Evolutionary conservation across 2,113 vertebrate genomes (phyloP).

Genomic region (Lates calcarifer): DNA sequence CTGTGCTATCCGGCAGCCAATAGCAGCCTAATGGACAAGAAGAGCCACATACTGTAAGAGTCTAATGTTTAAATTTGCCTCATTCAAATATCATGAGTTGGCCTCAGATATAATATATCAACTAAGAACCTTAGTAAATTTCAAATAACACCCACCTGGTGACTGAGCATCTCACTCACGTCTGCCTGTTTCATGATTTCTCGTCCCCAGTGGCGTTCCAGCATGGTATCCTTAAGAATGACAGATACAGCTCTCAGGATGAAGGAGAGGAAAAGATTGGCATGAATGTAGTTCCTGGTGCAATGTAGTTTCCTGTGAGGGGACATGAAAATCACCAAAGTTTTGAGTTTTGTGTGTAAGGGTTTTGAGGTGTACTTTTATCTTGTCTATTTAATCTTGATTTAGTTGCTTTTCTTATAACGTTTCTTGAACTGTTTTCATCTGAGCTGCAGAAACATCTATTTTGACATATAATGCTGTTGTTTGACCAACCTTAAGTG

Average conservation of each 20-base stretch:
- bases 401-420: neutral
- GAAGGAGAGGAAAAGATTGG: constrained; percentile 89
- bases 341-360: neutral
- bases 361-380: too few species aligned
- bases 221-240: constrained; percentile 86
- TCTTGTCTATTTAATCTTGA: neutral
- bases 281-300: constrained; percentile 85
- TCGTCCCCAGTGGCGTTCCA: constrained; percentile 84
- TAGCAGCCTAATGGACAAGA: constrained; percentile 76
- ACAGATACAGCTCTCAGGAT: constrained; percentile 87
- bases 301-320: constrained; percentile 86
- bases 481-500: neutral
- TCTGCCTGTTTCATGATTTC: constrained; percentile 81
- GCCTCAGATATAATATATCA: neutral
- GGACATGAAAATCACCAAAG: neutral
- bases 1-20: constrained; percentile 87
- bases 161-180: constrained; percentile 85
- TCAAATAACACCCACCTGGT: constrained; percentile 68
- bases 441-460: neutral
- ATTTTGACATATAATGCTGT: neutral
- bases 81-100: neutral
- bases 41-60: neutral
- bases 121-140: neutral
- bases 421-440: neutral
- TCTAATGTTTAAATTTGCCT: neutral